A percentile compares a stretch with the other conserved stretches of the same genome.
Evolutionary conservation across 1,140 invertebrate genomes (phyloP).

Genomic region (Chironomus tepperi): DNA sequence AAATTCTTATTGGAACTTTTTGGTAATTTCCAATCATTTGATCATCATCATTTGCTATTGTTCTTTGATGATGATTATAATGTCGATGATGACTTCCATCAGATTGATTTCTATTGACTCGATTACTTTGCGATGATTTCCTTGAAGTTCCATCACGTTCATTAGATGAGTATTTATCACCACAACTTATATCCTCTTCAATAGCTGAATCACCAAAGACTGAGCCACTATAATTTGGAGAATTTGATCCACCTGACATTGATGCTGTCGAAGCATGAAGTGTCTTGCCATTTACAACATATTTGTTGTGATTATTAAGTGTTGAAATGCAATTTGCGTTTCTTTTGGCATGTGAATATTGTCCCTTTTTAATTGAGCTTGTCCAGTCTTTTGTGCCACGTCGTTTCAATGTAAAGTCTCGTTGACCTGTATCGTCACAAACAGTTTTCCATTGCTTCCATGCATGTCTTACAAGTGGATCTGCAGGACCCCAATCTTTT

Average conservation of each 20-base stretch:
- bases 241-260: slow-evolving; percentile 33
- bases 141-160: not conserved
- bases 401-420: slow-evolving; percentile 49
- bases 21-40: not conserved
- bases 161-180: slow-evolving; percentile 33
- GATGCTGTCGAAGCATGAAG: slow-evolving; percentile 34
- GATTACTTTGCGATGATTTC: not conserved
- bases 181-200: slow-evolving; percentile 39
- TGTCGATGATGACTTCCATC: not conserved
- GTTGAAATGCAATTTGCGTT: slow-evolving; percentile 24
- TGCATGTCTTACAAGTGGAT: slow-evolving; percentile 37
- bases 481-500: slow-evolving; percentile 40
- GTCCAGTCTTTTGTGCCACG: slow-evolving; percentile 51
- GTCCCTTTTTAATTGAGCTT: slow-evolving; percentile 45
- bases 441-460: slow-evolving; percentile 41
- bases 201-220: slow-evolving; percentile 40
- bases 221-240: slow-evolving; percentile 39
- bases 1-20: not conserved
- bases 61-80: not conserved
- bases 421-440: slow-evolving; percentile 41
- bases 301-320: slow-evolving; percentile 25
- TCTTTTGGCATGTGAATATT: slow-evolving; percentile 26
- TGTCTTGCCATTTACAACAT: not conserved
- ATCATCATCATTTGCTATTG: not conserved
- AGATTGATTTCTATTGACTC: not conserved